A percentile compares a stretch with the other conserved stretches of the same genome.
These are phyloP conservation scores for Trachemys scripta DNA, from an alignment of 2,113 vertebrate species.

Conservation along the genomic window DNA sequence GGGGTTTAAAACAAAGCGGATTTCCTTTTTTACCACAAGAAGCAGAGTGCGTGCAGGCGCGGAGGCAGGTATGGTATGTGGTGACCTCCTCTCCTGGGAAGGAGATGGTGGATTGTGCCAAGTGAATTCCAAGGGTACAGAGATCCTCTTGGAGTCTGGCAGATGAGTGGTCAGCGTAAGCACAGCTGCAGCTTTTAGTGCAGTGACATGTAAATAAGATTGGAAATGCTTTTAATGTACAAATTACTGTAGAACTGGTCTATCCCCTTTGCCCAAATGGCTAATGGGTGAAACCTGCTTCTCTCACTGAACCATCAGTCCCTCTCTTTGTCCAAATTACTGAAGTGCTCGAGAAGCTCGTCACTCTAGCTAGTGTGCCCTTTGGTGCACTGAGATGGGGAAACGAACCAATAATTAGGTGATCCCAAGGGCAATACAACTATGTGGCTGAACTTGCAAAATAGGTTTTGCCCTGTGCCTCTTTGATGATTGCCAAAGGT, in stretches of 20 bases:
- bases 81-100: not conserved
- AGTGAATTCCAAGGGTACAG: not conserved
- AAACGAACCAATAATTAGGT: not conserved
- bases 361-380: not conserved
- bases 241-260: not conserved
- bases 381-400: not conserved
- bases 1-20: slow-evolving; percentile 84
- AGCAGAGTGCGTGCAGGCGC: slow-evolving; percentile 83
- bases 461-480: not conserved
- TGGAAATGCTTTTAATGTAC: not conserved
- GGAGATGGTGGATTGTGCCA: not conserved
- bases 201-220: not conserved
- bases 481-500: not conserved
- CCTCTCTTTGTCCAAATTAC: not conserved
- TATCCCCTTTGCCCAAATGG: not conserved
- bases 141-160: not conserved
- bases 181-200: not conserved
- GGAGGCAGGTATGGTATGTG: slow-evolving; percentile 84
- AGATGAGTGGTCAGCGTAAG: not conserved
- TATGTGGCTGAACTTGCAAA: not conserved
- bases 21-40: slow-evolving; percentile 91
- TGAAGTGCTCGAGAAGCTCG: not conserved
- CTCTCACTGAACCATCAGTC: not conserved
- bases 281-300: not conserved
- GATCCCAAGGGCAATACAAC: not conserved